Conservation (phyloP, 2,797 vertebrate genomes). For the Sebastes glaucus region DNA sequence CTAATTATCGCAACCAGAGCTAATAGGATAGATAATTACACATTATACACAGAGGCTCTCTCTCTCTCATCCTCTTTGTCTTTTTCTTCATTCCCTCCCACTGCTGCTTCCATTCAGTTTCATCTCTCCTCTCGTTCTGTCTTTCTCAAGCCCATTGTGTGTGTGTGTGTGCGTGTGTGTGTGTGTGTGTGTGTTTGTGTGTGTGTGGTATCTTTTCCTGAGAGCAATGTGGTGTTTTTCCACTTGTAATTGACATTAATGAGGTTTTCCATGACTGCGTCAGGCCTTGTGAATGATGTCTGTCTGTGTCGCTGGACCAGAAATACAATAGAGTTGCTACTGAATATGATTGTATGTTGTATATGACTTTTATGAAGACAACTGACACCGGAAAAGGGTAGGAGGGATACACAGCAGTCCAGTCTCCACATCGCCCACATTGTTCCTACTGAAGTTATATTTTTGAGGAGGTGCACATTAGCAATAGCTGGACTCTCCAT, state of each 20-base stretch:
- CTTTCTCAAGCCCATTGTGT: neutral
- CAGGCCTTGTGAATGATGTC: conserved; percentile 17
- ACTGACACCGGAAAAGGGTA: neutral
- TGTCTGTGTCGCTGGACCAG: conserved; percentile 5
- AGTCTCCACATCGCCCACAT: neutral
- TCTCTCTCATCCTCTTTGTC: conserved; percentile 18
- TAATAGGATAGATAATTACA: conserved; percentile 73
- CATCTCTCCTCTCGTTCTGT: conserved; percentile 7
- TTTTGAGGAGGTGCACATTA: neutral
- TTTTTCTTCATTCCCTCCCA: conserved; percentile 38
- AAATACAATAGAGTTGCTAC: conserved; percentile 1
- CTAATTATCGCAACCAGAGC: conserved; percentile 68
- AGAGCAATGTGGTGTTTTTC: conserved; percentile 41
- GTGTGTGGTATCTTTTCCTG: conserved; percentile 22
- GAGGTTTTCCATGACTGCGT: conserved; percentile 32
- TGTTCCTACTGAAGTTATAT: neutral
- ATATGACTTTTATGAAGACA: conserved; percentile 2
- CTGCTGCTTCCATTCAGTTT: conserved; percentile 34
- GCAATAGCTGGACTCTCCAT: neutral
- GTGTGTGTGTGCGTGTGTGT: neutral
- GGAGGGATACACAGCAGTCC: neutral
- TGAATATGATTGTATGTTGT: conserved; percentile 8
- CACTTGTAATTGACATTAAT: conserved; percentile 43
- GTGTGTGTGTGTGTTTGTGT: neutral
- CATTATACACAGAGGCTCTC: conserved; percentile 42